Evolutionary conservation across 2,113 vertebrate species (phyloP), one percentile per base, ranked within the genome.

Genomic region (Pluvianellus socialis): DNA sequence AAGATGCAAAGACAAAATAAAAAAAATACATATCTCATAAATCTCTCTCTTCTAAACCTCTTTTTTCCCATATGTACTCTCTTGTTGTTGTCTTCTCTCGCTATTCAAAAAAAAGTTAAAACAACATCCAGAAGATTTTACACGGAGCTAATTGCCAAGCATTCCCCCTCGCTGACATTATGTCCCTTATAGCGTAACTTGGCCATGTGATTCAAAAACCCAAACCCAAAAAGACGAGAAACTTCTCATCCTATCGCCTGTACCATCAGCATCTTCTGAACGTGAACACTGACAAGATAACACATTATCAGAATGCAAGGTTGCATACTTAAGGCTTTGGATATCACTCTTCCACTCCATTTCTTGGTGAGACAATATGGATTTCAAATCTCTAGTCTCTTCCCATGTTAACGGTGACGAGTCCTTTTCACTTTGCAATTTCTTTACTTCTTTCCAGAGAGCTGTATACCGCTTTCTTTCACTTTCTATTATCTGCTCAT

Each of bases 321-420:
- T 35, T 86, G 86, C 92, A 45, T 90, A 97, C 96, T 92, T 94
- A 58, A 97, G 92, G 50, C 67, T 96, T 77, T 95, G 79, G 16
- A 95, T 83, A 49, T 97, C 92, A 33, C 32, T 96, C 28, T 94
- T 93, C 95, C 92, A 92, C 77, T 95, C 86, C 4, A 68, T 67
- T 92, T 95, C 96, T 79, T 95, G 91, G 59, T 66, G 92, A 93
- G 94, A 79, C 58, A 95, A 75, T 5, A 90, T 11, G 35, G 95
- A 95, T 85, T 95, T 96, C 70, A 95, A 88, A 82, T 95, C 88
- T 45, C 80, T 58, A 66, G 88, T 90, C 72, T 97, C 86, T 76
- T 96, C 88, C 0, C 6, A 88, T 76, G 35, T 65, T 74, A 90
- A 55, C 4, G 83, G 88, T 53, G 86, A 96, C 8, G 30, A 6